These are phyloP conservation scores for Chaetodon auriga DNA, from an alignment of 2,113 vertebrate species.

Conservation along the genomic window DNA sequence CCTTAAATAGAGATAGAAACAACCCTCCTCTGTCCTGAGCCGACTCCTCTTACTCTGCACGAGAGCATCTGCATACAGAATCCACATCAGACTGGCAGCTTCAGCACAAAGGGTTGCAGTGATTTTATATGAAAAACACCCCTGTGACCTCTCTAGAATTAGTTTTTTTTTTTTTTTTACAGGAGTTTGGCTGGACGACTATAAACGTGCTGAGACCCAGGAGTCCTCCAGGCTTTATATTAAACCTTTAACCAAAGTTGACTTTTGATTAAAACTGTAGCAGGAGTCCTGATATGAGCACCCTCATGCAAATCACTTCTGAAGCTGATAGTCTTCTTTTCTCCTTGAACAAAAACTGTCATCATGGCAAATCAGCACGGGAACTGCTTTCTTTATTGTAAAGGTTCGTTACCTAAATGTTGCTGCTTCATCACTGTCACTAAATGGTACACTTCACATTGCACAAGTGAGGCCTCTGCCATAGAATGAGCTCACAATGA, in stretches of 20 bases:
- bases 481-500: neutral
- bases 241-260: constrained; percentile 32
- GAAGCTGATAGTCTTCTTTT: constrained; percentile 2
- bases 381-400: neutral
- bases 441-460: neutral
- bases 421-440: neutral
- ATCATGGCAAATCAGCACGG: neutral
- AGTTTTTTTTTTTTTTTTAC: neutral
- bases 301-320: neutral
- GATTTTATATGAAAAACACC: constrained; percentile 33
- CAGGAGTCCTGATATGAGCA: constrained; percentile 5
- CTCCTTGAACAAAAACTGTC: neutral
- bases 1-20: constrained; percentile 69
- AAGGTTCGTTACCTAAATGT: neutral
- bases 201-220: constrained; percentile 2
- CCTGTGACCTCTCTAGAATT: constrained; percentile 20
- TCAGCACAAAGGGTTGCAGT: constrained; percentile 1
- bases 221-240: constrained; percentile 11
- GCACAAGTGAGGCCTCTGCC: neutral
- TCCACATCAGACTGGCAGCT: constrained; percentile 10
- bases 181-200: neutral
- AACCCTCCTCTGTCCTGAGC: constrained; percentile 41
- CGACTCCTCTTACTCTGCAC: constrained; percentile 28
- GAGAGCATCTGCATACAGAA: neutral
- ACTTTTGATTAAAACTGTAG: constrained; percentile 3